phyloP scores from a whole-genome alignment of 2,797 vertebrate species.

The Scyliorhinus canicula region DNA sequence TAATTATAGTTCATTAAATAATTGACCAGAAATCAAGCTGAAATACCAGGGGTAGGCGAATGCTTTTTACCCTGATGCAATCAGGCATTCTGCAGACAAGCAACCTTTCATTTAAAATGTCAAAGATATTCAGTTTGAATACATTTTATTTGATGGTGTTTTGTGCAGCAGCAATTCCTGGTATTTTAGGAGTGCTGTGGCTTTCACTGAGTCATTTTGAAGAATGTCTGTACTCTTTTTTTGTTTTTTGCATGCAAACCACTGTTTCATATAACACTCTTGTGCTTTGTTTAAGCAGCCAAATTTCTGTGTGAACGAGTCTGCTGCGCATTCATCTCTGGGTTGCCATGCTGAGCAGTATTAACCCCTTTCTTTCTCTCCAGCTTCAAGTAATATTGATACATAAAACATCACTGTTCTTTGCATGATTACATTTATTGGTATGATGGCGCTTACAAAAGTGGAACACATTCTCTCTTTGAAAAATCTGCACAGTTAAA shows the following conservation, averaged over 20 bases:
- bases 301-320: background rate
- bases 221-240: background rate
- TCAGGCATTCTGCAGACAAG: slow-evolving; percentile 15
- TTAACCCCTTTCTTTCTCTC: background rate
- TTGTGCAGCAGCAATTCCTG: background rate
- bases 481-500: too few species aligned
- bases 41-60: background rate
- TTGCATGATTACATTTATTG: background rate
- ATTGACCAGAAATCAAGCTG: background rate
- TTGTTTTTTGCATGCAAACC: background rate
- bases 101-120: slow-evolving; percentile 24
- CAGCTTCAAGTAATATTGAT: background rate
- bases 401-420: too few species aligned
- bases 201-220: slow-evolving; percentile 12
- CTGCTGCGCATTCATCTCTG: background rate
- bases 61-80: background rate
- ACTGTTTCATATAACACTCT: background rate
- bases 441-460: background rate
- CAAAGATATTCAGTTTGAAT: slow-evolving; percentile 20
- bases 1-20: slow-evolving; percentile 1
- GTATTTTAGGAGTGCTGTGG: background rate
- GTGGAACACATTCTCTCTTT: background rate
- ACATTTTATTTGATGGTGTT: slow-evolving; percentile 13
- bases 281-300: slow-evolving; percentile 5
- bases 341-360: background rate